Conservation (phyloP, 2,888 invertebrate genomes). For the Clunio marinus region DNA sequence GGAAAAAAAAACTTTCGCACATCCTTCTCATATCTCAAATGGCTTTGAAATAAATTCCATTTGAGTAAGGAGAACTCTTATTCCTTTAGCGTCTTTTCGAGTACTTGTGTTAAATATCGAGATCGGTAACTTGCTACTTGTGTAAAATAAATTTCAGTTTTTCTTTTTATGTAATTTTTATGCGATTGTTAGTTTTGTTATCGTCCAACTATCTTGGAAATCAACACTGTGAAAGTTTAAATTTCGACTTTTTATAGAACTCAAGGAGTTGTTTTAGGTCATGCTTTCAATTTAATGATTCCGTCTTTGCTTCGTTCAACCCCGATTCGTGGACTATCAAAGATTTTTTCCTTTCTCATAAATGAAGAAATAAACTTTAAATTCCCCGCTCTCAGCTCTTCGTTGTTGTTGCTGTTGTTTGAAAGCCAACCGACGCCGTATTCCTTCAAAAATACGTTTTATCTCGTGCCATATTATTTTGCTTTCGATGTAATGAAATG, state of each 20-base stretch:
- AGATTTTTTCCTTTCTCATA: background rate
- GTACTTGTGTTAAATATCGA: no score
- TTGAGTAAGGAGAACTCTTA: no score
- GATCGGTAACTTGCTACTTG: no score
- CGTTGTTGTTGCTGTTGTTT: background rate
- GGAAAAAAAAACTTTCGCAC: no score
- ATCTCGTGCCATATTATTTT: background rate
- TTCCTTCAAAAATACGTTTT: background rate
- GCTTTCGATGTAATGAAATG: background rate
- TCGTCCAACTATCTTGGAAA: no score
- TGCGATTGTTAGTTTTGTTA: slow-evolving; percentile 18
- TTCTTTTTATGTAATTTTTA: slow-evolving; percentile 35
- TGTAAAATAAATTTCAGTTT: slow-evolving; percentile 27
- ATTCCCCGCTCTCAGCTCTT: background rate
- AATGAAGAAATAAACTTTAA: background rate
- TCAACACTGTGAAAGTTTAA: background rate
- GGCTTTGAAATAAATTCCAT: no score
- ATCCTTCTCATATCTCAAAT: no score
- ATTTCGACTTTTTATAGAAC: background rate
- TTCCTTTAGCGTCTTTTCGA: no score
- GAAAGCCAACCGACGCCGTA: background rate
- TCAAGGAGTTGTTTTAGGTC: background rate
- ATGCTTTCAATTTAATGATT: slow-evolving; percentile 28
- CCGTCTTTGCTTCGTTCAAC: background rate
- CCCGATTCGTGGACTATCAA: background rate